These are phyloP conservation scores for Rapana venosa DNA, from an alignment of 2,888 invertebrate genomes.

Conservation along the genomic window DNA sequence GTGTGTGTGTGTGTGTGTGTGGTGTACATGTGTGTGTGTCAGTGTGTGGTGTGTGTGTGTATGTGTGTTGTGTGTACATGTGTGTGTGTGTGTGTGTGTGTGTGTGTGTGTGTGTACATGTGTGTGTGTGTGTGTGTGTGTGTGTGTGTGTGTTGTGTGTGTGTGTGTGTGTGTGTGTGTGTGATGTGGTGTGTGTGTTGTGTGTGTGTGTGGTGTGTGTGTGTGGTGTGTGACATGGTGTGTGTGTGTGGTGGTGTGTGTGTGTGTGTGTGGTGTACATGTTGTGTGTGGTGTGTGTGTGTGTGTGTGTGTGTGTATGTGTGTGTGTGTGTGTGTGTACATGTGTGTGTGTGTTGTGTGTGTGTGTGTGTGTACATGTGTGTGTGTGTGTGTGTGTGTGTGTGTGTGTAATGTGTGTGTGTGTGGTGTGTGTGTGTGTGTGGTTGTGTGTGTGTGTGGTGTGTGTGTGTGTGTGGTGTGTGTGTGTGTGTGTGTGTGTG, in stretches of 20 bases:
- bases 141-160: neutral
- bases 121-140: neutral
- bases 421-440: neutral
- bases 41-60: neutral
- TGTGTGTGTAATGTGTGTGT: constrained; percentile 15
- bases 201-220: too few relatives aligned
- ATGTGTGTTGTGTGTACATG: neutral
- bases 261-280: neutral
- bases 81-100: neutral
- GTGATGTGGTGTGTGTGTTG: neutral
- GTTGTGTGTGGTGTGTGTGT: neutral
- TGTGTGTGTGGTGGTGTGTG: too few relatives aligned
- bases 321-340: neutral
- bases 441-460: neutral
- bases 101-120: neutral
- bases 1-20: neutral
- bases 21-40: neutral
- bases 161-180: neutral
- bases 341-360: neutral
- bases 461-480: constrained; percentile 5
- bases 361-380: neutral
- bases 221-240: neutral
- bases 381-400: constrained; percentile 16
- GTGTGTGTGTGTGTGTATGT: too few relatives aligned
- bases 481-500: neutral